Percentiles rank a stretch among this genome's conserved stretches.
These are phyloP conservation scores for Acrobasis suavella DNA, from an alignment of 2,888 invertebrate genomes.

Conservation along the genomic window DNA sequence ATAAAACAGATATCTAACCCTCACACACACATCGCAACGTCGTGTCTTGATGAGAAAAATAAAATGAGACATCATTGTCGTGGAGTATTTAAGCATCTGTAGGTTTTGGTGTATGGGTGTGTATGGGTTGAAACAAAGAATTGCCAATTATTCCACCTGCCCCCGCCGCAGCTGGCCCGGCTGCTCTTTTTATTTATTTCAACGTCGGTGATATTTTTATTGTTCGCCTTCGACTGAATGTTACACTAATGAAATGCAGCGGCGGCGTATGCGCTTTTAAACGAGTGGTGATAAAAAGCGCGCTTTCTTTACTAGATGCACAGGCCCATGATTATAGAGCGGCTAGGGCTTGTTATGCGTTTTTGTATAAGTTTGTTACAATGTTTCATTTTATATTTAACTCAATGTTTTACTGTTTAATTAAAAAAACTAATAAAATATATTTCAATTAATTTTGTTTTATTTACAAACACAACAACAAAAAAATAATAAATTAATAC, in stretches of 20 bases:
- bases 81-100: conserved; percentile 63
- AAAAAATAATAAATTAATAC: not conserved
- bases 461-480: too few relatives aligned
- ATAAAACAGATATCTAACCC: conserved; percentile 21
- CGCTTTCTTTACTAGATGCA: conserved; percentile 12
- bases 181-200: conserved; percentile 80
- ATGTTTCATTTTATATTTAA: too few relatives aligned
- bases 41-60: conserved; percentile 31
- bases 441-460: not conserved
- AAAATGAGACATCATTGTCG: conserved; percentile 60
- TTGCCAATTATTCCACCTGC: conserved; percentile 82
- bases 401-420: not conserved
- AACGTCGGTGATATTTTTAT: conserved; percentile 79
- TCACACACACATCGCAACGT: conserved; percentile 21
- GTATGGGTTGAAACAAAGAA: conserved; percentile 76
- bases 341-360: conserved; percentile 1
- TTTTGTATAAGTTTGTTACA: not conserved
- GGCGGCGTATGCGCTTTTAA: conserved; percentile 49
- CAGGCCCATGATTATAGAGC: conserved; percentile 3
- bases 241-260: conserved; percentile 56
- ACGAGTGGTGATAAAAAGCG: conserved; percentile 30
- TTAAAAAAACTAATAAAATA: not conserved
- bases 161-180: conserved; percentile 75
- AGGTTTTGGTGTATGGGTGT: conserved; percentile 56
- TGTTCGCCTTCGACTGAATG: conserved; percentile 67